Evolutionary conservation across 2,113 vertebrate species (phyloP), one percentile per base, ranked within the genome.

Genomic region (Ondatra zibethicus): DNA sequence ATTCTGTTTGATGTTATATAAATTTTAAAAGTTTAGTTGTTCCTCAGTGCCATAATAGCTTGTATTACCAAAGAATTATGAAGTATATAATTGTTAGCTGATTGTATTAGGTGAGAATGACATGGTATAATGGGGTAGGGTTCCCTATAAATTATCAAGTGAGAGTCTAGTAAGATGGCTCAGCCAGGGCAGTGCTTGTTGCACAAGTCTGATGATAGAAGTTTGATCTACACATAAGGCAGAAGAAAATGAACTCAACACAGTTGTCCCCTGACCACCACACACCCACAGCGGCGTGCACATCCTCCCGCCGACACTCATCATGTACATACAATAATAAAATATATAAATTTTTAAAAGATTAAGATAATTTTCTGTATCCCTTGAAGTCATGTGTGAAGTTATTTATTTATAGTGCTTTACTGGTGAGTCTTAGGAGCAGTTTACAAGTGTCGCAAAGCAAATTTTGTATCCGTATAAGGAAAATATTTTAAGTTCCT

Each of bases 401-500:
- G 73, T 12, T 92, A 52, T 92, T 89, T 91, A 76, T 73, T 87
- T 88, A 65, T 87, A 36, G 9, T 14, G 21, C 11, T 88, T 91
- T 72, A 33, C 82, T 97, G 55, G 89, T 92, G 31, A 95, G 6
- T 76, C 5, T 76, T 61, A 39, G 52, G 14, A 93, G 58, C 39
- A 88, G 39, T 82, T 97, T 97, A n/a, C 45, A 92, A 93, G 19
- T 89, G 5, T 39, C 50, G 7, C 29, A 27, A 87, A 93, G 39
- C 78, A 95, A 39, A 84, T 80, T 75, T 90, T 77, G 0, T 42
- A 88, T 87, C 33, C n/a, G 5, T n/a, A 55, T 75, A 92, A 36
- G 55, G 21, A 85, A 84, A 14, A 68, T 95, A 76, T 61, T 61
- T 27, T 85, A 23, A 39, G 78, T 47, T 89, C 12, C 92, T 89